Base-by-base conservation (phyloP, 2,888 invertebrate species). In the Spilosoma lubricipeda region DNA sequence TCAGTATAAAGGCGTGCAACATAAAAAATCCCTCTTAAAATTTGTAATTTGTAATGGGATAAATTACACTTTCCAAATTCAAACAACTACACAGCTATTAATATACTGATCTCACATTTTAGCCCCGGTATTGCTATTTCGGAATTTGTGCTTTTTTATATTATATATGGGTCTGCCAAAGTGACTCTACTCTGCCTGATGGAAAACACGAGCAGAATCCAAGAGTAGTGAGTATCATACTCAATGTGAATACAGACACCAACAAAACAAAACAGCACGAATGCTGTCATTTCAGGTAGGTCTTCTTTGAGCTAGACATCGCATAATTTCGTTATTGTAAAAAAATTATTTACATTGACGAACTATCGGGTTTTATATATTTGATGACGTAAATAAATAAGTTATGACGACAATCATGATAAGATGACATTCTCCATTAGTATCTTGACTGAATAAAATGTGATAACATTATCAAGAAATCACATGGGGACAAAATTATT, bases 381-480 rank as follows among this genome's bases (percentile, higher is more conserved):
- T 27, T 13, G n/a, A 30, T 30, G 59, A 59, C 27, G 59, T 59
- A 27, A 59, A 59, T 27, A 15, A 15, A n/a, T 23, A 63, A 30
- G 30, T 18, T 64, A 39, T 69, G 73, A 68, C 64, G 68, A 69
- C 48, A 33, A 69, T 73, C 68, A 59, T 69, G 68, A 73, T 69
- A 69, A 42, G 59, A 63, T 18, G 15, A 27, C n/a, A 30, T 39
- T 66, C 45, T 63, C 11, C 8, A 39, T 30, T 3, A 36, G 9
- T 66, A 71, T 71, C 39, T 63, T 39, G 18, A 66, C 42, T 36
- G 27, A 66, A 71, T 66, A 48, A 48, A 15, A 3, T 45, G 13
- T 13, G 27, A 39, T 39, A 45, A 67, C 36, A 45, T 67, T 42
- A 67, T 15, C 42, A 30, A 30, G 18, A 63, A 30, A 63, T 18